phyloP scores from a whole-genome alignment of 2,888 invertebrate species.

The Drosophila fungiperda region DNA sequence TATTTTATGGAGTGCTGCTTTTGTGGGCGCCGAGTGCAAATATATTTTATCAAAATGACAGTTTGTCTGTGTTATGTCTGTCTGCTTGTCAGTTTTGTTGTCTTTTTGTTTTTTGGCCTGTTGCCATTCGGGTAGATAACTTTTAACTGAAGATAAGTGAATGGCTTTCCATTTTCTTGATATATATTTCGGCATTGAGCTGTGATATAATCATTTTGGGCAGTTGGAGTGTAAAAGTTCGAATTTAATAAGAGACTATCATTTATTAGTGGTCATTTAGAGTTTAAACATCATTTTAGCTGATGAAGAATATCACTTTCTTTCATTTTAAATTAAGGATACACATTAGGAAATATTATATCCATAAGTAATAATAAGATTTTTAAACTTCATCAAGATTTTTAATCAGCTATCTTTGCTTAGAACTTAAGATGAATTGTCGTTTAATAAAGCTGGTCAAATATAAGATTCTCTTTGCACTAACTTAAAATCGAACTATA shows the following conservation, averaged over 20 bases:
- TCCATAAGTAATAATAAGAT: not conserved
- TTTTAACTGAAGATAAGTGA: conserved; percentile 19
- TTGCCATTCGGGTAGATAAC: conserved; percentile 31
- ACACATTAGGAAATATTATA: not conserved
- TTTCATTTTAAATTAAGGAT: not conserved
- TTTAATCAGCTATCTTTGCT: not conserved
- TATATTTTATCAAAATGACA: conserved; percentile 29
- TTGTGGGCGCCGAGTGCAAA: conserved; percentile 30
- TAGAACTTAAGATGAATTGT: not conserved
- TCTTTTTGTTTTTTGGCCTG: conserved; percentile 4
- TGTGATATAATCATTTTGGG: not conserved
- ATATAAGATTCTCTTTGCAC: not conserved
- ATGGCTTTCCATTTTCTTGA: conserved; percentile 4
- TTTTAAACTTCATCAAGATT: not conserved
- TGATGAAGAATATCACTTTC: too few relatives aligned
- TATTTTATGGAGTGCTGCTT: conserved; percentile 11
- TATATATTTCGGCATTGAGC: conserved; percentile 10
- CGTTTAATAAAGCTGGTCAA: not conserved
- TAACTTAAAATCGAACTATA: not conserved
- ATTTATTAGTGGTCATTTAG: not conserved
- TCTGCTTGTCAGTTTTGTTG: not conserved
- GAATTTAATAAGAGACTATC: not conserved
- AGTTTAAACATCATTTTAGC: not conserved
- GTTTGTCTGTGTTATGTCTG: not conserved
- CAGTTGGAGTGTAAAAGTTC: not conserved